Base-by-base conservation (phyloP, 2,113 vertebrate genomes). In the Cephalopholis sonnerati region DNA sequence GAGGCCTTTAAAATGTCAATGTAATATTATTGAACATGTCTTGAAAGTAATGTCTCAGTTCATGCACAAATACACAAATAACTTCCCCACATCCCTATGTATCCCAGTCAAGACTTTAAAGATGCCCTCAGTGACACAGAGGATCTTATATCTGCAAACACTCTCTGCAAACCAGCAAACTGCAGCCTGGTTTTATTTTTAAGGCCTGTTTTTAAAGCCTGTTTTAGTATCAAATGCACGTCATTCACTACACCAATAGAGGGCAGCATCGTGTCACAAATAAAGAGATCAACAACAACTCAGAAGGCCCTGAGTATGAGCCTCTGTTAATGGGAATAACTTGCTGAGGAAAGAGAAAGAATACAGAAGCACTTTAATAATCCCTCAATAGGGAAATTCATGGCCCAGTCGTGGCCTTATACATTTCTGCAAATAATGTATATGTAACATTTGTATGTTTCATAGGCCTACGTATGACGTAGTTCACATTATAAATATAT, bases 211-310 rank as follows among this genome's bases (percentile, higher is more conserved):
- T n/a, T n/a, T 22, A 36, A 55, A 20, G 27, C 12, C 17, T 4
- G 1, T 39, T 41, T 55, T 24, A 55, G 18, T 15, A 12, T 41
- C 7, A 29, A 8, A 17, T 80, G 80, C 12, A 66, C 16, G 57
- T 58, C 1, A 12, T 54, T 18, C 3, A 58, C 0, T 0, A 13
- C 24, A 63, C 83, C 90, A 87, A 7, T 64, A 90, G 90, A 84
- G 76, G 61, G 77, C 18, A 75, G 78, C 59, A 74, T 75, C 70
- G 53, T 82, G 50, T n/a, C 53, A 22, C 2, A 55, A 66, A n/a
- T 69, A 50, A 71, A 51, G 11, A 63, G 12, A 25, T 61, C 7
- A 15, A 22, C n/a, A 3, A 12, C 18, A 54, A 36, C 32, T 29
- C 32, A 76, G 6, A 10, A 27, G 18, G 57, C 12, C 25, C 3